These are phyloP conservation scores for Chroicocephalus ridibundus DNA, from an alignment of 2,113 vertebrate genomes.

Conservation along the genomic window DNA sequence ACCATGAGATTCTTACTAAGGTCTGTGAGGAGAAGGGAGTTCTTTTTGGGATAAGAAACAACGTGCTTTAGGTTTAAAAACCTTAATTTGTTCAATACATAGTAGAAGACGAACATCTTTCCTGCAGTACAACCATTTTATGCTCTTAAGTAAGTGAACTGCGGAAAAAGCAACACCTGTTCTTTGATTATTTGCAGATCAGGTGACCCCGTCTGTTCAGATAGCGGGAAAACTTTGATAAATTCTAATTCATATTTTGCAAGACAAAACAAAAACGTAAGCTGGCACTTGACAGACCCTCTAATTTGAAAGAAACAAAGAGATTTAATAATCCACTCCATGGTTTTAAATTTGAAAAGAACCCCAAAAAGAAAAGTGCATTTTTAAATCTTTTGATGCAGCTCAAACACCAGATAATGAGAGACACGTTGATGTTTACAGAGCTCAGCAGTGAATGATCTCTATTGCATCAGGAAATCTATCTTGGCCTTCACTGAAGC, in stretches of 20 bases:
- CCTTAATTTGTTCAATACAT: background rate
- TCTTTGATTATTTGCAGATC: background rate
- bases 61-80: background rate
- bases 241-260: background rate
- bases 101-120: background rate
- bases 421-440: background rate
- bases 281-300: background rate
- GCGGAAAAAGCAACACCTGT: background rate
- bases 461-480: background rate
- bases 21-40: background rate
- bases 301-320: background rate
- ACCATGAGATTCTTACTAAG: background rate
- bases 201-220: background rate
- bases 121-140: background rate
- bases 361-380: background rate
- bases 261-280: background rate
- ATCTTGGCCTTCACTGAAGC: background rate
- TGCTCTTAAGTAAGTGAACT: background rate
- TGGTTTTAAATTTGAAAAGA: background rate
- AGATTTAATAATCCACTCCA: background rate
- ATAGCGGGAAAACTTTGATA: background rate
- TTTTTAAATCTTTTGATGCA: background rate
- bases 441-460: background rate
- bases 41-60: background rate
- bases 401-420: background rate